Evolutionary conservation across 2,113 vertebrate genomes (phyloP).

Genomic region (Sylvietta virens): DNA sequence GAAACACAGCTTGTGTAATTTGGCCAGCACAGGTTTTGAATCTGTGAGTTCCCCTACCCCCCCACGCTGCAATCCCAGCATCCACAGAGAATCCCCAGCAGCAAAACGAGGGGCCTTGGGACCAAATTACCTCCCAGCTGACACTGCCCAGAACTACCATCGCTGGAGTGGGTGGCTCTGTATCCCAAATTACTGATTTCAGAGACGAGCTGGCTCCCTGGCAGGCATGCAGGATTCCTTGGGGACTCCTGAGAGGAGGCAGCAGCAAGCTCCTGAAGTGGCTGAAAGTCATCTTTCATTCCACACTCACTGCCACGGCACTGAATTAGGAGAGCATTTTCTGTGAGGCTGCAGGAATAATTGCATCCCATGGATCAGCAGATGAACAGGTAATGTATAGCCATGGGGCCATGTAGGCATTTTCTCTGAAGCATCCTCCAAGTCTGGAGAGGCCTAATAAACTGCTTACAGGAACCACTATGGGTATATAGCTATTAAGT

Average conservation of each 20-base stretch:
- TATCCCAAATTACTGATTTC: neutral
- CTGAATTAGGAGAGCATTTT: neutral
- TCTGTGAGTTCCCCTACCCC: neutral
- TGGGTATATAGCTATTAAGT: neutral
- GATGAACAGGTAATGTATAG: neutral
- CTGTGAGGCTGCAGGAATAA: neutral
- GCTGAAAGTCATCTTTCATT: neutral
- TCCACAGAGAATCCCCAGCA: neutral
- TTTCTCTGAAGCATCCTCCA: neutral
- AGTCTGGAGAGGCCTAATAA: neutral
- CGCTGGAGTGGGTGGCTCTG: neutral
- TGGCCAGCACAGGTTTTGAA: neutral
- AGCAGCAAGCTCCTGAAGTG: neutral
- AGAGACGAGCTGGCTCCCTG: neutral
- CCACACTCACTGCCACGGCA: neutral
- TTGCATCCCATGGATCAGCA: neutral
- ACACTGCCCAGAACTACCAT: neutral
- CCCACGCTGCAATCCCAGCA: neutral
- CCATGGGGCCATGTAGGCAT: neutral
- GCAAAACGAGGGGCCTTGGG: neutral
- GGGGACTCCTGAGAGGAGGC: neutral
- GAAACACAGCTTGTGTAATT: neutral
- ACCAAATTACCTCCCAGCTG: conserved; percentile 13
- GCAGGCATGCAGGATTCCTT: neutral
- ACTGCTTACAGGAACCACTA: neutral